Base-by-base conservation (phyloP, 2,797 vertebrate species). In the Melanogrammus aeglefinus region DNA sequence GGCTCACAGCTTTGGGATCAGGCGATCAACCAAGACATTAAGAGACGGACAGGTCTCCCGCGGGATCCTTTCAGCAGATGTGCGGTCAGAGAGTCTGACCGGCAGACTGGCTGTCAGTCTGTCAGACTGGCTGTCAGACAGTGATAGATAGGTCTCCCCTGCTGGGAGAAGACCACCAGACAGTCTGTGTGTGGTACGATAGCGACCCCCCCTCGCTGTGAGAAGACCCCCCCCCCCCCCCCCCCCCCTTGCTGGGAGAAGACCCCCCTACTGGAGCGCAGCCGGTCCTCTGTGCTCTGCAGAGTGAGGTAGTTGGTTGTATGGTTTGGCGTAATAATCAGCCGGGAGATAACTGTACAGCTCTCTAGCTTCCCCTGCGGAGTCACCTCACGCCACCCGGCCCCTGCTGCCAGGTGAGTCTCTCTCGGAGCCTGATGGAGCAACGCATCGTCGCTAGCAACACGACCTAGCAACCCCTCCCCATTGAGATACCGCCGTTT, bases 221-320 rank as follows among this genome's bases (percentile, higher is more conserved):
- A 33, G 31, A 33, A 33, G 31, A 33, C 31, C 2, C 80, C 78
- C 14, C 36, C 83, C 80, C 82, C 76, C n/a, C n/a, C n/a, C 31
- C 2, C 80, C 78, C 14, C 73, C 33, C 83, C 85, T 86, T 85
- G 85, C 89, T 84, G 87, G 79, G 82, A 70, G 10, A 13, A 10
- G 90, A 86, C 86, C 86, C 88, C 77, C 76, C 82, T 78, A 84
- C 87, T 87, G 88, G 87, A 85, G 81, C 12, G 31, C 24, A 86
- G 84, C 85, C 78, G 78, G 88, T 81, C 85, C 76, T 86, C 88
- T 90, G 93, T 90, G 94, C 94, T 92, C 93, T 96, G 95, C 96
- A 91, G 94, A 86, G 92, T 96, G 96, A 97, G 96, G 96, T 97
- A 97, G 96, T 96, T 96, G 96, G 96, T 97, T 97, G 96, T 95